Evolutionary conservation across 2,797 vertebrate genomes (phyloP), one percentile per base, ranked within the genome.

Genomic region (Pangasius djambal): DNA sequence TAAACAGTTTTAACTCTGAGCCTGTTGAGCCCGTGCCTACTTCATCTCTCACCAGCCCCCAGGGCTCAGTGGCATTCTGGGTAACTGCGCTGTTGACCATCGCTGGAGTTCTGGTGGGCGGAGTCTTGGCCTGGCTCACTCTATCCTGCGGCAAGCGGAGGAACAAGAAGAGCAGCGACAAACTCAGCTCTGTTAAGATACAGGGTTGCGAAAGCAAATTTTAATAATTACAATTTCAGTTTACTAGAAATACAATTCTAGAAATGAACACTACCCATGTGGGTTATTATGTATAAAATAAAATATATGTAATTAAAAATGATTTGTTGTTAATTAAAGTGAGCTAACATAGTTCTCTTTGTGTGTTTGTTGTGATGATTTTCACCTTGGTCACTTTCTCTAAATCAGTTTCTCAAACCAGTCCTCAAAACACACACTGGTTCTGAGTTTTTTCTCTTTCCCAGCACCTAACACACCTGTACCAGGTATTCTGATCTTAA

Each of bases 81-180:
- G 40, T 84, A 67, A 6, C 28, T 20, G 40, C 65, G 18, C 1
- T 84, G 25, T 67, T 84, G 61, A 50, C 61, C 5, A 10, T 65
- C 7, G 8, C 22, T 65, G 83, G 83, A 67, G n/a, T 9, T 84
- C 40, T 84, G 16, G 37, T 84, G 83, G 83, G 83, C 40, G 83
- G 83, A 84, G 7, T 84, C 61, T 48, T 84, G 25, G 25, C 8
- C 61, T 84, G 82, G 61, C 15, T 84, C 40, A 12, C 15, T 67
- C 25, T 84, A 13, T 84, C 37, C 83, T 84, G 28, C 34, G 31
- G 5, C 15, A 0, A 6, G 15, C 15, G 1, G 15, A 50, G 61
- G 15, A 48, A 84, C 61, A 67, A 25, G 28, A 67, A 31, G 25
- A 65, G 12, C 61, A 67, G 25, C 3, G 7, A 20, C 40, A 84